Evolutionary conservation across 2,797 vertebrate genomes (phyloP).

Genomic region (Eremophila alpestris): DNA sequence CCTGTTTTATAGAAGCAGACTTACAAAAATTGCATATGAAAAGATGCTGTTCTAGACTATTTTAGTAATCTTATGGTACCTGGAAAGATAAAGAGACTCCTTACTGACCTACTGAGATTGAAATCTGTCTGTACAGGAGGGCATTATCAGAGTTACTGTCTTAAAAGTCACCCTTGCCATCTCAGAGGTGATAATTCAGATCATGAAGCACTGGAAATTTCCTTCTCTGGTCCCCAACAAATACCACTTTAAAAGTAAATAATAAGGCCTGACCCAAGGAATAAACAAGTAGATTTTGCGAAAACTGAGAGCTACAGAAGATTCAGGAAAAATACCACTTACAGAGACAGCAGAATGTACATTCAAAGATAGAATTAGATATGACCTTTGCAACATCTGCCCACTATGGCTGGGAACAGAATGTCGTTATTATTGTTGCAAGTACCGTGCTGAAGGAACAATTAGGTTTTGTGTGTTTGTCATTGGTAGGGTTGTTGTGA

Average conservation of each 20-base stretch:
- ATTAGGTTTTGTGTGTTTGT: neutral
- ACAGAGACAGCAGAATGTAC: neutral
- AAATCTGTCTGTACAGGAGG: neutral
- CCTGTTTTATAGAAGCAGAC: neutral
- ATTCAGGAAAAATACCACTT: neutral
- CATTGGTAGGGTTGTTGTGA: neutral
- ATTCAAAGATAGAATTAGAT: neutral
- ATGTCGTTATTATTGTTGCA: neutral
- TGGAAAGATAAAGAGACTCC: neutral
- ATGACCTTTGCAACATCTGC: neutral
- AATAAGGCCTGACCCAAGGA: neutral
- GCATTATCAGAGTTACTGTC: neutral
- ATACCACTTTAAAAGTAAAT: neutral
- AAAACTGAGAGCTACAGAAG: neutral
- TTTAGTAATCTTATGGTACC: neutral
- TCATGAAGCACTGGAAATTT: neutral
- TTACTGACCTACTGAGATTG: neutral
- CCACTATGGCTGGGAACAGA: neutral
- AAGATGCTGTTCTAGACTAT: neutral
- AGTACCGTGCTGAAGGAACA: neutral
- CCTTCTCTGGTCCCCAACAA: rapidly evolving
- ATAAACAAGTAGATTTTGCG: neutral
- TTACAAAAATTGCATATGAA: rapidly evolving
- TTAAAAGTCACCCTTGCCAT: neutral
- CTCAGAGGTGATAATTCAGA: neutral